Conservation (phyloP, 2,888 invertebrate species). For the Chrysodeixis includens region DNA sequence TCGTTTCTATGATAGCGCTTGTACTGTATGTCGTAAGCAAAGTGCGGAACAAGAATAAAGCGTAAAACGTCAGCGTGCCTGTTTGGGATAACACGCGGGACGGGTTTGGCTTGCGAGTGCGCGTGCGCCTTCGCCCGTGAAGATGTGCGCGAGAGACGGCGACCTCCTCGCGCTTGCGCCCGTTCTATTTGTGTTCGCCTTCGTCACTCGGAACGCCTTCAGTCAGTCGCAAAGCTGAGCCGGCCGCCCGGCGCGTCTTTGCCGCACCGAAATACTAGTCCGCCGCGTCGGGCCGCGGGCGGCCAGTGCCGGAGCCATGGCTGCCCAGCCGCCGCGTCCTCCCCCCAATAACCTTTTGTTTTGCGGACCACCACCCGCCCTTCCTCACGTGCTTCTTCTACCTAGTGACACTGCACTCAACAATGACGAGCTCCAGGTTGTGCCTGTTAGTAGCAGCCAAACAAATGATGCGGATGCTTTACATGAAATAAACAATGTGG, state of each 20-base stretch:
- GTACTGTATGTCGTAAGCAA: constrained; percentile 73
- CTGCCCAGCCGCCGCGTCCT: constrained; percentile 86
- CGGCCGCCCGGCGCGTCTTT: constrained; percentile 86
- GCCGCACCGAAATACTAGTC: constrained; percentile 77
- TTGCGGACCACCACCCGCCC: constrained; percentile 83
- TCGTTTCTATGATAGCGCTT: constrained; percentile 60
- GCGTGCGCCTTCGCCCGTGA: constrained; percentile 88
- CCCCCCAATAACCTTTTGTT: constrained; percentile 87
- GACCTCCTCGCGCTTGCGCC: constrained; percentile 88
- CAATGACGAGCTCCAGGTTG: constrained; percentile 60
- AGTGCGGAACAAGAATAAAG: constrained; percentile 85
- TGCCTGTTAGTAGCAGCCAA: constrained; percentile 69
- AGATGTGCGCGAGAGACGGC: constrained; percentile 88
- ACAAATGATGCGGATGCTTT: constrained; percentile 77
- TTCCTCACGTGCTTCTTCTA: constrained; percentile 86
- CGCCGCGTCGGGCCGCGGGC: constrained; percentile 81
- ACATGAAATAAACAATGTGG: constrained; percentile 86
- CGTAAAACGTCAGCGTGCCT: constrained; percentile 82
- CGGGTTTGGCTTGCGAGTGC: constrained; percentile 86
- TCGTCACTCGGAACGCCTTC: constrained; percentile 88
- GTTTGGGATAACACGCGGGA: constrained; percentile 82
- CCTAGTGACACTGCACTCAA: constrained; percentile 77
- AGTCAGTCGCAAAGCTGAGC: constrained; percentile 87
- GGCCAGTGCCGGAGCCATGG: constrained; percentile 82
- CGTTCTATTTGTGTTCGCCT: constrained; percentile 88